phyloP scores from a whole-genome alignment of 92 coral and sea anemone species.

The Epizoanthus stellaris region DNA sequence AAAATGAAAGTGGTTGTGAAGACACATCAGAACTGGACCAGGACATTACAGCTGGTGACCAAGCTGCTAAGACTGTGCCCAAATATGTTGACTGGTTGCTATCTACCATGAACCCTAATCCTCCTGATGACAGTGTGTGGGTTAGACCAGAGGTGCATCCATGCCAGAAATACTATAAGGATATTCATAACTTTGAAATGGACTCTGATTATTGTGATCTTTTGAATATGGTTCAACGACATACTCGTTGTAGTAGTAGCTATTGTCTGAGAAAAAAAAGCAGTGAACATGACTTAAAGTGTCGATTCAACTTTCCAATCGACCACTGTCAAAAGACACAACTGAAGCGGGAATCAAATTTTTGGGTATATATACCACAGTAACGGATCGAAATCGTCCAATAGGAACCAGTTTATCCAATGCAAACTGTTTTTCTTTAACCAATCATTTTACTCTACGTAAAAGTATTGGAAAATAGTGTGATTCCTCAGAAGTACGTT shows the following conservation, averaged over 20 bases:
- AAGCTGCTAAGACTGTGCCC: slow-evolving; percentile 58
- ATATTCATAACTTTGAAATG: neutral
- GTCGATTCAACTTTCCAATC: neutral
- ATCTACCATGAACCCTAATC: slow-evolving; percentile 57
- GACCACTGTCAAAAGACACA: neutral
- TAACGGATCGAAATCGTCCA: too few species aligned
- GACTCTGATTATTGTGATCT: too few species aligned
- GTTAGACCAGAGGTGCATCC: slow-evolving; percentile 41
- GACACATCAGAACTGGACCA: too few species aligned
- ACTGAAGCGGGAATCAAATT: too few species aligned
- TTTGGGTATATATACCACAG: too few species aligned
- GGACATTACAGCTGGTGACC: slow-evolving; percentile 49
- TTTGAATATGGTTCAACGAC: too few species aligned
- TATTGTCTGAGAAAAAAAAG: neutral
- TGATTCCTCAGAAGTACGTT: too few species aligned
- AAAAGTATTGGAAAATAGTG: too few species aligned
- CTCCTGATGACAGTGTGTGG: slow-evolving; percentile 27
- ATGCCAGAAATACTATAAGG: neutral
- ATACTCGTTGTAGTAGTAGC: neutral
- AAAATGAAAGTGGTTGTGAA: slow-evolving; percentile 43
- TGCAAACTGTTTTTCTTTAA: too few species aligned
- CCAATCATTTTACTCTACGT: too few species aligned
- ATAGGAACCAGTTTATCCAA: too few species aligned
- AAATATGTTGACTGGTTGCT: slow-evolving; percentile 63
- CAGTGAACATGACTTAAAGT: too few species aligned